A percentile compares a stretch with the other conserved stretches of the same genome.
Conservation (phyloP, 2,113 vertebrate genomes). For the Galbula dea region DNA sequence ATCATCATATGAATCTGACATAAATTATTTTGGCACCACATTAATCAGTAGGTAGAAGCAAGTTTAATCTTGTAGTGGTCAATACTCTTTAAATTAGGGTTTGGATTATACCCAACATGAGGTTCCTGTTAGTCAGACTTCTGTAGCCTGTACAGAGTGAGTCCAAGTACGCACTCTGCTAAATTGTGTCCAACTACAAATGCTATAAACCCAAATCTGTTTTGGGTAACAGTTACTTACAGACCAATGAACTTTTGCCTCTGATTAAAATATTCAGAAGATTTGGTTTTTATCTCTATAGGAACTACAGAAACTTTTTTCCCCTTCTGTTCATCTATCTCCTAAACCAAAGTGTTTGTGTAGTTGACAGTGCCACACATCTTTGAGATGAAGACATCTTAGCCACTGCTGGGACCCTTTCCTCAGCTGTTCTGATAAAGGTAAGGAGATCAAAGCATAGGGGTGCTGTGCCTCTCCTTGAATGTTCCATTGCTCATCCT, state of each 20-base stretch:
- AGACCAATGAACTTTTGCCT: not conserved
- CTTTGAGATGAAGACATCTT: not conserved
- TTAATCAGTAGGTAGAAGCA: slow-evolving; percentile 14
- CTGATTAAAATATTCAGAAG: not conserved
- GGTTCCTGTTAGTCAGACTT: slow-evolving; percentile 1
- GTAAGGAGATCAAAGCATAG: not conserved
- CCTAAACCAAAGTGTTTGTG: not conserved
- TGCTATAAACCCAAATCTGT: not conserved
- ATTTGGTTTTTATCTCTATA: not conserved
- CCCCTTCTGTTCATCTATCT: not conserved
- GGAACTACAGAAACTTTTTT: not conserved
- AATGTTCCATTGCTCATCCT: not conserved
- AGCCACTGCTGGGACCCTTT: not conserved
- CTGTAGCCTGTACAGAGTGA: not conserved
- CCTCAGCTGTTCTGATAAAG: not conserved
- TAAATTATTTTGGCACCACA: slow-evolving; percentile 35
- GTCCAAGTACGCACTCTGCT: not conserved
- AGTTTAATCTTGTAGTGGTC: slow-evolving; percentile 15
- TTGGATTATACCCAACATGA: slow-evolving; percentile 27
- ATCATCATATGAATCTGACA: not conserved
- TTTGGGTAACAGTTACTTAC: not conserved
- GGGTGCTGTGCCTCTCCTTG: rapidly evolving
- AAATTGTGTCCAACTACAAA: slow-evolving; percentile 1
- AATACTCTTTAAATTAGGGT: not conserved
- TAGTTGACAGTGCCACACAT: not conserved